phyloP scores from a whole-genome alignment of 2,113 vertebrate species.

The Austrofundulus limnaeus region DNA sequence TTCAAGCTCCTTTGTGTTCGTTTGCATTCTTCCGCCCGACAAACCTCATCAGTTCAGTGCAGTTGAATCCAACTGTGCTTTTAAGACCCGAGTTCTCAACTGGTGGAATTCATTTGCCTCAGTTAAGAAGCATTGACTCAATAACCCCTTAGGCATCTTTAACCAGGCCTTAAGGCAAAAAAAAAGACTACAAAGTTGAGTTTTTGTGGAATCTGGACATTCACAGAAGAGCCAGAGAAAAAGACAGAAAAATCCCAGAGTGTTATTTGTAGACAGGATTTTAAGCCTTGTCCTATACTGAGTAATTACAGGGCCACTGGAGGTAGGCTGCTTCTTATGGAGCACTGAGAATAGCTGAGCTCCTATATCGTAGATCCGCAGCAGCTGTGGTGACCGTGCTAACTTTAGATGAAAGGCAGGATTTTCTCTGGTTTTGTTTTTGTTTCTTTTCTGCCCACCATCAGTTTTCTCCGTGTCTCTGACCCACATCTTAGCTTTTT shows the following conservation, averaged over 20 bases:
- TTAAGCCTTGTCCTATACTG: constrained; percentile 65
- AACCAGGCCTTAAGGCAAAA: constrained; percentile 22
- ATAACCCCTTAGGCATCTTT: constrained; percentile 35
- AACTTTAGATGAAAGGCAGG: constrained; percentile 55
- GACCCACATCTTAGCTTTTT: background rate
- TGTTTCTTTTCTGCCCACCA: constrained; percentile 16
- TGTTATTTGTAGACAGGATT: constrained; percentile 64
- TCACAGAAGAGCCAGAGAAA: constrained; percentile 21
- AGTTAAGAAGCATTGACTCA: constrained; percentile 28
- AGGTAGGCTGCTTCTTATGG: constrained; percentile 49
- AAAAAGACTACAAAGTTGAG: constrained; percentile 33
- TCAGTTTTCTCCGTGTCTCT: constrained; percentile 25
- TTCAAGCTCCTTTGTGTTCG: too few relatives aligned
- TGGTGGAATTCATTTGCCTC: constrained; percentile 28
- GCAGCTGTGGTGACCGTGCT: constrained; percentile 56
- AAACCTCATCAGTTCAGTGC: background rate
- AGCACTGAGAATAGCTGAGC: constrained; percentile 60
- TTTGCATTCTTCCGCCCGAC: background rate
- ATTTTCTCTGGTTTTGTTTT: constrained; percentile 49
- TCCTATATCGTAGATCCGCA: constrained; percentile 41
- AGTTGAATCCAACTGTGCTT: background rate
- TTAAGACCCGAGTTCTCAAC: constrained; percentile 37
- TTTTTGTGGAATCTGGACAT: constrained; percentile 38
- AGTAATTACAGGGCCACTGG: constrained; percentile 73
- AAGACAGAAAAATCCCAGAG: constrained; percentile 64